Evolutionary conservation across 2,888 invertebrate species (phyloP), one percentile per base, ranked within the genome.

Genomic region (Synanthedon vespiformis): DNA sequence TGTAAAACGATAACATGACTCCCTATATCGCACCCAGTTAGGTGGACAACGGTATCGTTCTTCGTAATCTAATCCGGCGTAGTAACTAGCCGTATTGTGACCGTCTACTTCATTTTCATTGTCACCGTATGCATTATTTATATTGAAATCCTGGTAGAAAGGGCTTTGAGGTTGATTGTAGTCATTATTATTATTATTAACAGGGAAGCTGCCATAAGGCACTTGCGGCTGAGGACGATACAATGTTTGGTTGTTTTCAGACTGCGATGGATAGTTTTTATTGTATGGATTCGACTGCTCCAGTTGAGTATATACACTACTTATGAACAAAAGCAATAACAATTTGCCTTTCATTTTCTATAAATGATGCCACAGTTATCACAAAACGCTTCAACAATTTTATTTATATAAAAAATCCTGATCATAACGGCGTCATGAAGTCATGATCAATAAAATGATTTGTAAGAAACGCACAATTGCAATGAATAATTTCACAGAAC

Each of bases 1-100:
- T 3, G 95, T 94, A 68, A 97, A 98, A 51, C 95, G 91, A 74
- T 96, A 97, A 76, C 98, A 98, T 0, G 93, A 92, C 56, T 93
- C 92, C 58, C 92, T 90, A 69, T 90, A 94, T 40, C 91, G 90
- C 13, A 93, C 80, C 98, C 98, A 98, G 73, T 95, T 90, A 52
- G 93, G 92, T 0, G 97, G 97, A 77, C 98, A 98, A 53, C 63
- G 74, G 57, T 82, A 85, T 50, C 83, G 68, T 57, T 87, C 83
- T 49, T 85, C 84, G 52, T 79, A 81, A 59, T 87, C 87, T 54
- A 84, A 67, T 2, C 81, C 82, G 10, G 85, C 83, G 52, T 87
- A 85, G 54, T 80, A 85, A 18, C 67, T 70, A 1, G 80, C 77
- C 3, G 79, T 77, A 52, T 77, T 82, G 57, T 77, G 78, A 2